Base-by-base conservation (phyloP, 2,797 vertebrate species). In the Melanotaenia maccullochi region DNA sequence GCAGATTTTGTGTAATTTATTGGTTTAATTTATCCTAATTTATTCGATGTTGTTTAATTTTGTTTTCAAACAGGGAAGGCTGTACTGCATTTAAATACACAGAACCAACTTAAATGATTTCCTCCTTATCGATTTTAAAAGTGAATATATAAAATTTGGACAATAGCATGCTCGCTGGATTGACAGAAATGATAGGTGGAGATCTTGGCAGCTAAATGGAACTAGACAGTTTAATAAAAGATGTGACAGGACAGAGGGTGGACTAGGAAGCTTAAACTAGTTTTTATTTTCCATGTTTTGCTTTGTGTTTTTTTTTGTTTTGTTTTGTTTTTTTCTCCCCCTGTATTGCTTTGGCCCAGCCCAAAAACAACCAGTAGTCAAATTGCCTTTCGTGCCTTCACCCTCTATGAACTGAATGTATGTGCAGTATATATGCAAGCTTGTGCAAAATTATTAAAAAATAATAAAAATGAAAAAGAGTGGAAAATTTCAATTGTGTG, bases 21-120 rank as follows among this genome's bases (percentile, higher is more conserved):
- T 98, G 96, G 95, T 98, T 98, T 98, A 99, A 98, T 98, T 98
- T 97, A 98, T 97, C 96, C 95, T 98, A 98, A 98, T 98, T 98
- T 98, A 98, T 98, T 98, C 96, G 95, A 96, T 96, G 95, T 96
- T 96, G 93, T 96, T 97, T 96, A 95, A 94, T 95, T 96, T 95
- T 96, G 92, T 84, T 83, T 85, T 86, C 74, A 89, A 89, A 87
- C 89, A 85, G 81, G 85, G 78, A 96, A 96, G 96, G 96, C 96
- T 97, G 95, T 96, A 96, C 94, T 97, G 96, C 96, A 97, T 96
- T 96, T 95, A 94, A 95, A 96, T 95, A 94, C 94, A 92, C 95
- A 92, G 95, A 96, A 94, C 91, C 94, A 95, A 94, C 76, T 70
- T 71, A 54, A 75, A 87, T 72, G 22, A 82, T 76, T 81, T 91